Evolutionary conservation across 2,113 vertebrate genomes (phyloP), one percentile per base, ranked within the genome.

Genomic region (Atrichornis clamosus): DNA sequence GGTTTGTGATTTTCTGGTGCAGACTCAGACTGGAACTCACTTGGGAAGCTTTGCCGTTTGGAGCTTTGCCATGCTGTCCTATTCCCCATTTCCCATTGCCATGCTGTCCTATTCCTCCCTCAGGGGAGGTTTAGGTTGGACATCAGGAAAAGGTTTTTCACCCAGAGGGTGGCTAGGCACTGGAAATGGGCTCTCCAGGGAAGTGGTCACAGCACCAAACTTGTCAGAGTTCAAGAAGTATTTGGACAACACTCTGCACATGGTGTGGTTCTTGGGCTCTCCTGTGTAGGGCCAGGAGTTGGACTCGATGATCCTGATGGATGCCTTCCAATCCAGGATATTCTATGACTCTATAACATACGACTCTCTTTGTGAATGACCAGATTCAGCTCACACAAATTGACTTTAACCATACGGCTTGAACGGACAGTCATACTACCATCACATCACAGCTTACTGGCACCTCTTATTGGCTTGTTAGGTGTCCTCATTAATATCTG

Each of bases 161-260:
- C 9, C 15, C 46, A 37, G 3, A 39, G 63, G 33, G 6, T 46
- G 12, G 9, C 1, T 46, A 22, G 18, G 37, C 14, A 49, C 19
- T 20, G 8, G 15, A 76, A 76, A 23, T 9, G 33, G 27, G 22
- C 8, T 69, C 4, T 46, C 39, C 5, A 6, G 14, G 12, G 23
- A 39, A 53, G 18, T 1, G 6, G 18, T 53, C 23, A 46, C 39
- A 2, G 15, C 39, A 53, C 28, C 10, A 59, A 50, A 33, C 15
- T 27, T 53, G 15, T 23, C 5, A 33, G 46, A 33, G 3, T 24
- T n/a, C 0, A 0, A 78, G n/a, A 53, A 53, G 13, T 6, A 10
- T 39, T 39, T 53, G 39, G 23, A 46, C 39, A 69, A n/a, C 1
- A 3, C 6, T 76, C 18, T 46, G 46, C 18, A 69, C 46, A 20